A percentile compares a stretch with the other conserved stretches of the same genome.
phyloP scores from a whole-genome alignment of 2,113 vertebrate species.

The Mormoops blainvillei region DNA sequence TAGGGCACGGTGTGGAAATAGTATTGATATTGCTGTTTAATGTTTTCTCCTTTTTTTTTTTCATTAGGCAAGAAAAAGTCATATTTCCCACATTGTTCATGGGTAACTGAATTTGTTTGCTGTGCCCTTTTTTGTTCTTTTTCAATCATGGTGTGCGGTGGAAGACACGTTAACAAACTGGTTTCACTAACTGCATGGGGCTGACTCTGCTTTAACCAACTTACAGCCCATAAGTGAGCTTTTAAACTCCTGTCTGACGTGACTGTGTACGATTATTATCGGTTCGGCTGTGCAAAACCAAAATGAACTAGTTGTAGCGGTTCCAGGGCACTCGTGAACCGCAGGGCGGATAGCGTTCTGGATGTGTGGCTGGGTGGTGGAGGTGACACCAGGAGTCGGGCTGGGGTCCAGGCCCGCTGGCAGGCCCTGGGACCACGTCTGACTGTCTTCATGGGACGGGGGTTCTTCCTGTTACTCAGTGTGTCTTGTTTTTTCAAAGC shows the following conservation, averaged over 20 bases:
- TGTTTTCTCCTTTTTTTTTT: constrained; percentile 79
- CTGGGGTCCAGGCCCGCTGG: neutral
- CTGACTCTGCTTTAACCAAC: constrained; percentile 45
- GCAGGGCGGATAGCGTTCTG: neutral
- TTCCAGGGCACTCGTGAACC: neutral
- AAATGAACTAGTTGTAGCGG: neutral
- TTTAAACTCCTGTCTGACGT: neutral
- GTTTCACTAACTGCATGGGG: constrained; percentile 77
- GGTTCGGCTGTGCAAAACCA: neutral
- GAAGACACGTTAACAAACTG: constrained; percentile 47
- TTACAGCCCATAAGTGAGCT: constrained; percentile 25
- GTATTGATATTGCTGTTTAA: constrained; percentile 59
- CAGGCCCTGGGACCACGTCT: neutral
- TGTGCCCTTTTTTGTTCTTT: constrained; percentile 72
- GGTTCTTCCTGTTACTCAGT: neutral
- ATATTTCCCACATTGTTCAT: constrained; percentile 90
- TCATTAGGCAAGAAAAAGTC: constrained; percentile 91
- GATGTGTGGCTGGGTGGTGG: neutral
- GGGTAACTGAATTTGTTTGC: constrained; percentile 88
- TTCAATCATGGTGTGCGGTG: constrained; percentile 69
- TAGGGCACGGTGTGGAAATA: constrained; percentile 22
- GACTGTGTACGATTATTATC: neutral
- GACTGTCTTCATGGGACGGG: neutral
- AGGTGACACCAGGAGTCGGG: neutral
- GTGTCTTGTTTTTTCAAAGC: neutral